These are phyloP conservation scores for Scomber scombrus DNA, from an alignment of 2,113 vertebrate species.

Conservation along the genomic window DNA sequence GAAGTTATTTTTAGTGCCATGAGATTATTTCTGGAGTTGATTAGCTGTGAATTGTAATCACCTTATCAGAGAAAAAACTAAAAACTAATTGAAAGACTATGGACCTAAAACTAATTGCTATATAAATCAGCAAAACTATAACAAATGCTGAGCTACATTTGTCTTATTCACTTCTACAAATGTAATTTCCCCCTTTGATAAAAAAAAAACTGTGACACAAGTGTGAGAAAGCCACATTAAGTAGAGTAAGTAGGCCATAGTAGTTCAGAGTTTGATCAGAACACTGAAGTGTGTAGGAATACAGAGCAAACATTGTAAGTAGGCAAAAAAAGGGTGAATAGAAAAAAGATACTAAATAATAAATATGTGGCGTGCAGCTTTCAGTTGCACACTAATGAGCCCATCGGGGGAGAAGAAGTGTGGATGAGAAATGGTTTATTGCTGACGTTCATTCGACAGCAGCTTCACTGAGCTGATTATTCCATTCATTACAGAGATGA, in stretches of 20 bases:
- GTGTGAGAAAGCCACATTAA: neutral
- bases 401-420: conserved; percentile 56
- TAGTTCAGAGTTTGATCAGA: conserved; percentile 27
- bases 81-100: neutral
- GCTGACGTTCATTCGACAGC: conserved; percentile 58
- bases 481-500: conserved; percentile 64
- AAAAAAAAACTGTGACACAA: neutral
- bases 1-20: too few species aligned
- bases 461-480: conserved; percentile 63
- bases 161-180: neutral
- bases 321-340: conserved; percentile 8
- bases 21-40: too few species aligned
- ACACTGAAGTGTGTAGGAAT: neutral
- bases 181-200: neutral
- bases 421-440: conserved; percentile 58
- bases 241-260: conserved; percentile 11
- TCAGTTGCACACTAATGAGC: conserved; percentile 72
- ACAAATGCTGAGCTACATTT: neutral
- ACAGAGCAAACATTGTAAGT: conserved; percentile 16
- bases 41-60: too few species aligned
- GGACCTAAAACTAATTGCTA: neutral
- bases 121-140: neutral
- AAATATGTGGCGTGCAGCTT: conserved; percentile 52
- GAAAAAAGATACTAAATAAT: conserved; percentile 56
- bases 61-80: too few species aligned